Evolutionary conservation across 2,888 invertebrate species (phyloP).

Genomic region (Melipona beecheii): DNA sequence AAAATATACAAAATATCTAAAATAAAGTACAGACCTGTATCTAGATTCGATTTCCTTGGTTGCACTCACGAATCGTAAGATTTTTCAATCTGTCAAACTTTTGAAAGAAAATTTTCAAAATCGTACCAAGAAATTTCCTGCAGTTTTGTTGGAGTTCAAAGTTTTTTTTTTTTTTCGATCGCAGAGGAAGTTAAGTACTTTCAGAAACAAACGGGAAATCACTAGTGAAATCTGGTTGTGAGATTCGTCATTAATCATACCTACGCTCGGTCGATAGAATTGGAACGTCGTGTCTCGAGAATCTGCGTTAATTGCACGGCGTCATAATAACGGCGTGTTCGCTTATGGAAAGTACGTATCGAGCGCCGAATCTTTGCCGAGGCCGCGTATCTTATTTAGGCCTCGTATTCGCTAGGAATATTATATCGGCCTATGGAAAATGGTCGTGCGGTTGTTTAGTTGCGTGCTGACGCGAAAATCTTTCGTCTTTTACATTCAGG

Average conservation of each 20-base stretch:
- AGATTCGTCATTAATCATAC: background rate
- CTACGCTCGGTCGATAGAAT: background rate
- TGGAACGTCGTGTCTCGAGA: background rate
- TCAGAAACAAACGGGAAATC: background rate
- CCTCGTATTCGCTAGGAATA: slow-evolving; percentile 60
- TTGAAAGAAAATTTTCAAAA: background rate
- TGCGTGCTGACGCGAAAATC: slow-evolving; percentile 28
- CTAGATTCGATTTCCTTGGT: background rate
- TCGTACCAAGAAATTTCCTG: background rate
- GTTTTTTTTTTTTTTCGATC: background rate
- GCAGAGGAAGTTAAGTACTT: background rate
- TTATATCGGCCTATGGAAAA: slow-evolving; percentile 42
- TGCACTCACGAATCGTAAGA: background rate
- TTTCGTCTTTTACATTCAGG: slow-evolving; percentile 38
- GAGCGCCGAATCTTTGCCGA: slow-evolving; percentile 27
- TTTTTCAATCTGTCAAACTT: background rate
- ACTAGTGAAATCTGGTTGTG: no score
- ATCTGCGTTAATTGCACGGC: background rate
- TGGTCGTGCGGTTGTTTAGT: slow-evolving; percentile 25
- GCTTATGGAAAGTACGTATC: slow-evolving; percentile 26
- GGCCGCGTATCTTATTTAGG: slow-evolving; percentile 26
- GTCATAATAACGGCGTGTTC: slow-evolving; percentile 12
- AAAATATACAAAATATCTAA: background rate
- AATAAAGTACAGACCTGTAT: background rate
- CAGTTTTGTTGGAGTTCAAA: background rate